Base-by-base conservation (phyloP, 30 jellyfish, hydroid and myxozoan genomes). In the Phacellophora camtschatica region DNA sequence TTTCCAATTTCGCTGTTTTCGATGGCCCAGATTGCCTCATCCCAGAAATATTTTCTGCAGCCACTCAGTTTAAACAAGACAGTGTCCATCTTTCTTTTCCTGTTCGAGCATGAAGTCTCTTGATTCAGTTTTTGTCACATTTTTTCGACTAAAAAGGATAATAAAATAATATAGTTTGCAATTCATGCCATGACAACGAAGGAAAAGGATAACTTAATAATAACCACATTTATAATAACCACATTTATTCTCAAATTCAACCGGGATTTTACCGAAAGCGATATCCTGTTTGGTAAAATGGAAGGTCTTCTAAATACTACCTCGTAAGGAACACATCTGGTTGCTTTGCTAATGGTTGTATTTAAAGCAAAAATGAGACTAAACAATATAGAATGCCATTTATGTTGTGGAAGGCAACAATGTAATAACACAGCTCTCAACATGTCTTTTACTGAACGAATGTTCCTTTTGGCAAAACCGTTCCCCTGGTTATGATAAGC, bases 261-360 rank as follows among this genome's bases (percentile, higher is more conserved):
- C 71, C 29, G 39, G 71, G 71, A 43, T 29, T 22, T 56, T 56
- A 39, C 71, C 78, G 32, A 64, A 33, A 34, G 32, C 18, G 34
- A 64, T 39, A 24, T 64, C 78, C 34, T 64, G 78, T 13, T n/a
- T n/a, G 78, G 78, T 64, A 64, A 31, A 39, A 23, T 24, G 12
- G 59, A 11, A 23, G 78, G 6, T 36, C 78, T 36, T 64, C 78
- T 57, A 39, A 64, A 64, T 9, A 24, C 78, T n/a, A 64, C 78
- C 34, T 64, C 87, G 59, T 30, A 74, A n/a, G 35, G 37, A 25
- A 33, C 49, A 36, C 49, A n/a, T n/a, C n/a, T n/a, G n/a, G n/a
- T n/a, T n/a, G n/a, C 43, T 51, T 77, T 77, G 12, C 82, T 61
- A 30, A 23, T 49, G 48, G 64, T 77, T 30, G 51, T 39, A 13